Evolutionary conservation across 2,888 invertebrate species (phyloP), one percentile per base, ranked within the genome.

Genomic region (Junonia oenone): DNA sequence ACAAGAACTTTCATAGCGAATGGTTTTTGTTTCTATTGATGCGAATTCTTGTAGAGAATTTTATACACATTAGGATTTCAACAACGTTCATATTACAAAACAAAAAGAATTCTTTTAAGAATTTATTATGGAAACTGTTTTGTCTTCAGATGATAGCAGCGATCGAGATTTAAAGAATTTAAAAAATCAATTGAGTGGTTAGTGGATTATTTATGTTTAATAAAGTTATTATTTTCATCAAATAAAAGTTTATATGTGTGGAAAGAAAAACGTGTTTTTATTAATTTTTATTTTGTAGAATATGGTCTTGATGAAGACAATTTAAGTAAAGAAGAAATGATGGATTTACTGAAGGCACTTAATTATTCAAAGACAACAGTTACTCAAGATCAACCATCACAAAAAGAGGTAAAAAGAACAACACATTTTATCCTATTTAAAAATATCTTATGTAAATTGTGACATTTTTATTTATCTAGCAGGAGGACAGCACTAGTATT

Each of bases 271-370:
- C n/a, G n/a, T n/a, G n/a, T n/a, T n/a, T n/a, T n/a, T n/a, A n/a
- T n/a, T n/a, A n/a, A n/a, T 37, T 17, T 17, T 9, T 40, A 35
- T 33, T n/a, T 53, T 31, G 26, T 13, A 91, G 90, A 86, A 63
- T 89, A 77, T 76, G 90, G 89, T 14, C 70, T 91, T 52, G 81
- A 81, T 29, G 90, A 90, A 70, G 88, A 87, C 55, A 81, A 86
- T 62, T 73, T 91, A 38, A 81, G 78, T 57, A 87, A 85, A 66
- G 83, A 87, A 62, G 90, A 91, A 71, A 90, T 91, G 90, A 68
- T 67, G 62, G 86, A 91, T 69, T 74, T 91, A 27, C 67, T 90
- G 26, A 84, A 76, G 67, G 90, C 88, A 43, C 68, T 91, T 22
- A 82, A 77, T 56, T 81, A 88, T 72, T 91, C 90, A 8, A 84